phyloP scores from a whole-genome alignment of 2,888 invertebrate species.

The Theretra japonica region DNA sequence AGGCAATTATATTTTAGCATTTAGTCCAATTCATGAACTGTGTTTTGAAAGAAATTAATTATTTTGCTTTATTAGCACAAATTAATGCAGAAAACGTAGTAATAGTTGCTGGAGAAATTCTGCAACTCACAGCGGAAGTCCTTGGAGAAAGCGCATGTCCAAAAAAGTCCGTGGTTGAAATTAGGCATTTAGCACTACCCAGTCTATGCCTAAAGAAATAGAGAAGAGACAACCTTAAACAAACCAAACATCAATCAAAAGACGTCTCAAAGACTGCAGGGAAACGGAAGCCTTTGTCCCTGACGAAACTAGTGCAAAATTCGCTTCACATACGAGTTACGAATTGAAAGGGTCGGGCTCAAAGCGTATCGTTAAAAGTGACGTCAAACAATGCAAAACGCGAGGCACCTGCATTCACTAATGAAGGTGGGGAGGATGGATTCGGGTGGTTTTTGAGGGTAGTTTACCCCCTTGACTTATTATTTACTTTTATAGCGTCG shows the following conservation, averaged over 20 bases:
- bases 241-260: background rate
- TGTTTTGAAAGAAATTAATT: too few relatives aligned
- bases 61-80: too few relatives aligned
- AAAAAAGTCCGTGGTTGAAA: too few relatives aligned
- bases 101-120: too few relatives aligned
- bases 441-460: background rate
- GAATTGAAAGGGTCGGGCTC: constrained; percentile 29
- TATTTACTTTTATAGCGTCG: too few relatives aligned
- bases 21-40: too few relatives aligned
- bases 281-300: background rate
- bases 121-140: too few relatives aligned
- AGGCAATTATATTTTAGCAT: too few relatives aligned
- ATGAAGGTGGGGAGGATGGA: constrained; percentile 38
- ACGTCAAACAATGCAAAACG: constrained; percentile 32
- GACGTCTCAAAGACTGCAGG: background rate
- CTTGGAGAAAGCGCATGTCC: too few relatives aligned
- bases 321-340: constrained; percentile 16
- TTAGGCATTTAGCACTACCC: too few relatives aligned
- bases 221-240: background rate
- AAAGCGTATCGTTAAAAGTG: constrained; percentile 33
- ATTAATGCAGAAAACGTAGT: too few relatives aligned
- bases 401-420: constrained; percentile 46
- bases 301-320: constrained; percentile 16
- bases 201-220: too few relatives aligned
- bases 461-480: background rate